Evolutionary conservation across 2,888 invertebrate species (phyloP), one percentile per base, ranked within the genome.

Genomic region (Campoletis raptor): DNA sequence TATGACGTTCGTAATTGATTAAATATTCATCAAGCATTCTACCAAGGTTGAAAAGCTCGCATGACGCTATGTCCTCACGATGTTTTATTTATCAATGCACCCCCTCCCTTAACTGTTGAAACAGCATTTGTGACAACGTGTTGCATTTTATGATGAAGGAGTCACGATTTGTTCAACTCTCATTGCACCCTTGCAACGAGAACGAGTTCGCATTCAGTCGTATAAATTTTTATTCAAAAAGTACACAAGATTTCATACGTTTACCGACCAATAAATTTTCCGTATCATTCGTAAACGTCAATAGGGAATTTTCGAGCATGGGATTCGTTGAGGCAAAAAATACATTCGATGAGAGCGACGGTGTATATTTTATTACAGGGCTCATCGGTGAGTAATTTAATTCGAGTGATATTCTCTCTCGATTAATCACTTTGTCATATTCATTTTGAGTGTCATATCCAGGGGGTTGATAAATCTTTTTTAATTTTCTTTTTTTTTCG

Each of bases 331-430:
- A 40, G 10, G 85, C 87, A 18, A 85, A 77, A 72, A 81, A 85
- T 69, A 77, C 87, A 83, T 85, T 83, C 77, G 79, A 81, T 54
- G 88, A 87, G 73, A 89, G 78, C 77, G 70, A 61, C 67, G 81
- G 85, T 81, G 81, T 85, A 21, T 81, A 83, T 87, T 85, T 86
- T 72, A 82, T 86, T 61, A 87, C 86, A 76, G 83, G 84, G 7
- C 84, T 87, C 45, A 18, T 87, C 69, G 89, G 89, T 88, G 78
- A 83, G 86, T 83, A 21, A 81, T 42, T 77, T 15, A 1, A 66
- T 37, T 57, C 6, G 37, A 52, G 24, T 45, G 12, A 42, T 48
- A 48, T 70, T 2, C 70, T 54, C 40, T 66, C 12, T 7, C 61
- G 30, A 48, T 52, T 73, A 24, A 52, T 81, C 61, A 69, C 12